Evolutionary conservation across 2,113 vertebrate genomes (phyloP), one percentile per base, ranked within the genome.

Genomic region (Opisthocomus hoazin): DNA sequence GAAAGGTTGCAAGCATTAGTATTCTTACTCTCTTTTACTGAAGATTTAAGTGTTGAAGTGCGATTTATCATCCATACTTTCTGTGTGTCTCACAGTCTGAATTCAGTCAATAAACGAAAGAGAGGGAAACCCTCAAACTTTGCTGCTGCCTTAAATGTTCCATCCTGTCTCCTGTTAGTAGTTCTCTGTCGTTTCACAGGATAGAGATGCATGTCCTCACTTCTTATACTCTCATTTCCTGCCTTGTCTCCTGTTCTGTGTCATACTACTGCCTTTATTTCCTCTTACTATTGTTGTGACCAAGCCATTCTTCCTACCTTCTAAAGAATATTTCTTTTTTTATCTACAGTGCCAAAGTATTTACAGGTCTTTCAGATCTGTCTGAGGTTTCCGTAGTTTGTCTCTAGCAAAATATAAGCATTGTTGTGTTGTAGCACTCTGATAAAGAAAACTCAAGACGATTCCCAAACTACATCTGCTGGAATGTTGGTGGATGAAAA

Each of bases 211-310:
- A 13, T 46, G 37, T 88, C 66, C 84, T 93, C 26, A 6, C 54
- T 53, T 48, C 61, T 89, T 68, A 39, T 1, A 19, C 48, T 60
- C 53, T 88, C 30, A 48, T 89, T 96, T 97, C 90, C 94, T 93
- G 89, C 74, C 71, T 68, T 89, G 77, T 93, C 87, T 90, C 64
- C 51, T 64, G 71, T 54, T 83, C 27, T 57, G 36, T 94, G 61
- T 92, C 56, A 43, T 24, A 41, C 58, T 82, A 53, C 54, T 92
- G 56, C 76, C 13, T 93, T 89, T 76, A 81, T 92, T 96, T 97
- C 95, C 94, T 97, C 60, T 91, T 51, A 11, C 80, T 81, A 34
- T 94, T 95, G 79, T 96, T 96, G 78, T 82, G 56, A 57, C 56
- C 27, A 50, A 90, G 71, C 32, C 36, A 43, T n/a, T 93, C 88